Conservation (phyloP, 92 coral and sea anemone genomes). For the Epizoanthus stellaris region DNA sequence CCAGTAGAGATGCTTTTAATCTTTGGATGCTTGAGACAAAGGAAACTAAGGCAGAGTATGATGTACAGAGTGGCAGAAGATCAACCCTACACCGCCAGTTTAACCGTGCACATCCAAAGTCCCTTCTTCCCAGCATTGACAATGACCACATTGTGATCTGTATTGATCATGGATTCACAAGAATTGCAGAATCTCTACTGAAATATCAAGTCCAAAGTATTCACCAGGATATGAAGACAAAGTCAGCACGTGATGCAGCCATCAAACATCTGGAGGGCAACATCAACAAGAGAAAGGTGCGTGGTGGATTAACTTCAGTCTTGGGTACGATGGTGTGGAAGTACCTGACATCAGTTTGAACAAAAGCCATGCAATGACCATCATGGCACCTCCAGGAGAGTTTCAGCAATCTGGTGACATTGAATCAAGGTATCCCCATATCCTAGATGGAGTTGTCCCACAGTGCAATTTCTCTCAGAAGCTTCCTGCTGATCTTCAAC, state of each 20-base stretch:
- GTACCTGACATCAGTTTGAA: slow-evolving; percentile 32
- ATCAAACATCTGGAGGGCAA: slow-evolving; percentile 4
- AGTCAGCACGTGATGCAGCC: background rate
- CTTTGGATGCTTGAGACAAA: slow-evolving; percentile 7
- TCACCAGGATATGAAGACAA: background rate
- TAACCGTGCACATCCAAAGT: slow-evolving; percentile 13
- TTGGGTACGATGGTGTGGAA: slow-evolving; percentile 1
- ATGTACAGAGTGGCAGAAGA: background rate
- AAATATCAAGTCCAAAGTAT: background rate
- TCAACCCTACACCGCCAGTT: background rate
- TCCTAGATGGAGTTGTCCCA: background rate
- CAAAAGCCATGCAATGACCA: slow-evolving; percentile 31
- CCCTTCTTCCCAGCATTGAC: background rate
- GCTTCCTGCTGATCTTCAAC: background rate
- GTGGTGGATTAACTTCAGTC: slow-evolving; percentile 27
- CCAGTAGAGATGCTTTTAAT: slow-evolving; percentile 24
- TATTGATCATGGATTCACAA: slow-evolving; percentile 35
- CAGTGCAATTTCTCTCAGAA: background rate
- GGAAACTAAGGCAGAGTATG: background rate
- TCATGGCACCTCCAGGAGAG: slow-evolving; percentile 29
- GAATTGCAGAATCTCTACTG: background rate
- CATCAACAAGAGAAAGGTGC: slow-evolving; percentile 24
- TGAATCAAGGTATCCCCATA: background rate
- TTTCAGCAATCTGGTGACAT: slow-evolving; percentile 13
- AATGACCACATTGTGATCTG: slow-evolving; percentile 15